A percentile compares a stretch with the other conserved stretches of the same genome.
These are phyloP conservation scores for Calyptommatus sinebrachiatus DNA, from an alignment of 2,113 vertebrate species.

Conservation along the genomic window DNA sequence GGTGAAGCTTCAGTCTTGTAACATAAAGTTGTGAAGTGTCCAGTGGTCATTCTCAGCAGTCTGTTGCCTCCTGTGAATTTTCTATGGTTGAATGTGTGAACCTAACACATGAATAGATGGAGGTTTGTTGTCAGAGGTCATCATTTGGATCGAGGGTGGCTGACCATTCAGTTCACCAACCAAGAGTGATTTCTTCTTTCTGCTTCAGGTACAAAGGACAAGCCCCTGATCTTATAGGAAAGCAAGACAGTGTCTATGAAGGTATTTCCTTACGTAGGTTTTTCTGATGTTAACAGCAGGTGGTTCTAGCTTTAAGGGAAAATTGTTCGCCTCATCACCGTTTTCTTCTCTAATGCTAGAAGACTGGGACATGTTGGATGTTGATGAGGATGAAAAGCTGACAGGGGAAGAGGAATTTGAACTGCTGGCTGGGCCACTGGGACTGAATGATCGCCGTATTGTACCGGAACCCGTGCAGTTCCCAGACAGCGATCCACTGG, in stretches of 20 bases:
- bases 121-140: too few species aligned
- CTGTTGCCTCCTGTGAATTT: too few species aligned
- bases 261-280: conserved; percentile 70
- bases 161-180: too few species aligned
- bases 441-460: conserved; percentile 86
- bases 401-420: conserved; percentile 98
- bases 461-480: conserved; percentile 96
- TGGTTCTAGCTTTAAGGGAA: background rate
- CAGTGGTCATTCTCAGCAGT: too few species aligned
- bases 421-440: conserved; percentile 87
- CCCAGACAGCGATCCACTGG: conserved; percentile 92
- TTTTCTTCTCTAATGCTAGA: conserved; percentile 72
- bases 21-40: too few species aligned
- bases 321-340: conserved; percentile 15
- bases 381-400: conserved; percentile 92
- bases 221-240: conserved; percentile 94
- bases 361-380: conserved; percentile 98
- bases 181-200: conserved; percentile 40
- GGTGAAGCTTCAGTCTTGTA: too few species aligned
- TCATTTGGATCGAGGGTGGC: too few species aligned
- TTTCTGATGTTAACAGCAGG: accelerated
- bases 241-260: conserved; percentile 98
- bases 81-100: too few species aligned
- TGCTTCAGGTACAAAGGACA: conserved; percentile 90
- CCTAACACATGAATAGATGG: too few species aligned